Evolutionary conservation across 2,797 vertebrate species (phyloP).

Genomic region (Myotis myotis): DNA sequence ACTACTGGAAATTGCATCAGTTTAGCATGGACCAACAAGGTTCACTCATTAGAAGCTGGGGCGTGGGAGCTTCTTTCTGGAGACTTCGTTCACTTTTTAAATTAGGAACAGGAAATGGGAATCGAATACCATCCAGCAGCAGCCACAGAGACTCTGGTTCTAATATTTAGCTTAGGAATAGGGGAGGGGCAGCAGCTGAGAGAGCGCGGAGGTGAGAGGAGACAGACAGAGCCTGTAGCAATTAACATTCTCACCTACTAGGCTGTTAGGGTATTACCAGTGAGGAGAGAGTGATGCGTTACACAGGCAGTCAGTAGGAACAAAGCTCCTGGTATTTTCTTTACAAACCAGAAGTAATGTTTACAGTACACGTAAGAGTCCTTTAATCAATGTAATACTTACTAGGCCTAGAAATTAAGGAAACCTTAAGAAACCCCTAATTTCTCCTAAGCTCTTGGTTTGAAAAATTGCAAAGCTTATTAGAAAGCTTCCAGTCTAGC

Average conservation of each 20-base stretch:
- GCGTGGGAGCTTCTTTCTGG: background rate
- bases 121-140: background rate
- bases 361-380: background rate
- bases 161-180: background rate
- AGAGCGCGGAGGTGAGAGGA: background rate
- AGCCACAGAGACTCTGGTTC: background rate
- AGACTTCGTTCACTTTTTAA: background rate
- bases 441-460: slow-evolving; percentile 22
- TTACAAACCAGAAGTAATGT: slow-evolving; percentile 17
- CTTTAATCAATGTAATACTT: slow-evolving; percentile 5
- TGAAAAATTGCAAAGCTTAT: slow-evolving; percentile 31
- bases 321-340: background rate
- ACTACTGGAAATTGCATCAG: background rate
- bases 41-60: slow-evolving; percentile 2
- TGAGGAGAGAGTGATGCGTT: background rate
- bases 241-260: background rate
- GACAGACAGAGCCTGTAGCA: background rate
- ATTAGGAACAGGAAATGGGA: slow-evolving; percentile 11
- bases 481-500: background rate
- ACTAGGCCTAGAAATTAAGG: slow-evolving; percentile 25
- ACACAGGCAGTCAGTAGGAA: background rate
- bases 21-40: background rate
- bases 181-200: background rate
- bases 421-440: background rate
- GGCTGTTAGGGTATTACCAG: background rate